These are phyloP conservation scores for Podocnemis expansa DNA, from an alignment of 2,113 vertebrate species.

Conservation along the genomic window DNA sequence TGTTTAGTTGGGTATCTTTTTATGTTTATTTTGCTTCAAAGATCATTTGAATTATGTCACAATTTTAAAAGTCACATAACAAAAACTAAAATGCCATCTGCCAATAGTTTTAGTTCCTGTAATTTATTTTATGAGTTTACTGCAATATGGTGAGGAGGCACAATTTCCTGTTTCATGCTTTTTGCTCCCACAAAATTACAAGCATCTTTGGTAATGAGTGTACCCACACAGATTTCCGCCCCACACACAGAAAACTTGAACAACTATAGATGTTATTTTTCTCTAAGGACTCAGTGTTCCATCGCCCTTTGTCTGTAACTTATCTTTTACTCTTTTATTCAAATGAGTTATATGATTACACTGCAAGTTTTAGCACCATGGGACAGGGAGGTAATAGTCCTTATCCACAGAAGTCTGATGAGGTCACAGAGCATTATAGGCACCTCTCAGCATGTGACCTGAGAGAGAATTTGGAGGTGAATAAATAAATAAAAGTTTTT, in stretches of 20 bases:
- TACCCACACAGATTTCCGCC: neutral
- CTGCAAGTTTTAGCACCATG: too few species aligned
- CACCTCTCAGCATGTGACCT: too few species aligned
- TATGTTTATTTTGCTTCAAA: neutral
- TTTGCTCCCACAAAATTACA: neutral
- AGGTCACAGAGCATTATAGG: too few species aligned
- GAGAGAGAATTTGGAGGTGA: too few species aligned
- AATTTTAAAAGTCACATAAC: neutral
- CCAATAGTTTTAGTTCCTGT: neutral
- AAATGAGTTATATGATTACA: too few species aligned
- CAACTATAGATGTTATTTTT: neutral
- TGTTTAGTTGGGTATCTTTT: neutral
- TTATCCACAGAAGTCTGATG: too few species aligned
- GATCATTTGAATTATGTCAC: neutral
- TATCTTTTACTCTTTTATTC: neutral
- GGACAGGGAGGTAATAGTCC: too few species aligned
- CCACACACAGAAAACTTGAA: rapidly evolving
- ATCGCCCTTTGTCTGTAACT: neutral
- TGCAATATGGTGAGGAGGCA: rapidly evolving
- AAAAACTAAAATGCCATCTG: neutral
- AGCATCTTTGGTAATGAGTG: neutral
- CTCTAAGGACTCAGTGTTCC: neutral
- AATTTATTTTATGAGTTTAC: neutral
- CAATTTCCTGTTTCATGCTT: neutral
- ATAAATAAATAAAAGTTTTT: neutral